phyloP scores from a whole-genome alignment of 1,140 invertebrate species.

The Macrocentrus cingulum region DNA sequence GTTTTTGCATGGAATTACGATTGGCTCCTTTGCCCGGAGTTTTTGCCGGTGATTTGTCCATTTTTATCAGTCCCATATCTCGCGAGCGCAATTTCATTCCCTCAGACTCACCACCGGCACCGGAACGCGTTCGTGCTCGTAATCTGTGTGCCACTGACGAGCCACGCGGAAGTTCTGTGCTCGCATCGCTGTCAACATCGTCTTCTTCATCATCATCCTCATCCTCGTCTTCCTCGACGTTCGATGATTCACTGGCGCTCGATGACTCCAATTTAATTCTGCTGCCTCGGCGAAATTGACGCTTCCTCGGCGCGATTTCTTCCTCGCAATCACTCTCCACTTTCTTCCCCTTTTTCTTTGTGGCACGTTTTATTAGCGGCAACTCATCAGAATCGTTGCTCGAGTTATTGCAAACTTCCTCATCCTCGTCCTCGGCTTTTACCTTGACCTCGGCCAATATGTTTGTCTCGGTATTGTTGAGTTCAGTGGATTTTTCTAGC shows the following conservation, averaged over 20 bases:
- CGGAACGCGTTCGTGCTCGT: constrained; percentile 45
- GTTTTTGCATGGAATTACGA: constrained; percentile 32
- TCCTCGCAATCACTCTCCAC: constrained; percentile 48
- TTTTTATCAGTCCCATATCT: constrained; percentile 49
- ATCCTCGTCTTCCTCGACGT: no score
- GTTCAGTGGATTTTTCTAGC: no score
- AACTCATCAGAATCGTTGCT: constrained; percentile 50
- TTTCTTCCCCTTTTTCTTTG: constrained; percentile 37
- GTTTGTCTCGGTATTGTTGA: constrained; percentile 1
- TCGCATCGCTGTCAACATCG: constrained; percentile 45
- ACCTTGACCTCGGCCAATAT: constrained; percentile 25
- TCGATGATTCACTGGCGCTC: constrained; percentile 49
- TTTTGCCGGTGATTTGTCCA: constrained; percentile 45
- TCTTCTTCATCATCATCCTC: no score
- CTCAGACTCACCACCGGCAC: constrained; percentile 32
- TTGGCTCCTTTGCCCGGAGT: constrained; percentile 24
- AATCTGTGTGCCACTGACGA: constrained; percentile 51
- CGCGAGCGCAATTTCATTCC: constrained; percentile 49
- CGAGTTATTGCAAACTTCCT: constrained; percentile 33
- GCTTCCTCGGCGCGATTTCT: constrained; percentile 42
- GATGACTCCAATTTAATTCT: constrained; percentile 50
- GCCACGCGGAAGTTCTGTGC: constrained; percentile 35
- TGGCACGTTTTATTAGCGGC: constrained; percentile 44
- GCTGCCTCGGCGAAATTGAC: constrained; percentile 40
- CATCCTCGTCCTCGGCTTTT: constrained; percentile 30